A percentile compares a stretch with the other conserved stretches of the same genome.
These are phyloP conservation scores for Patagioenas fasciata DNA, from an alignment of 2,113 vertebrate genomes.

Conservation along the genomic window DNA sequence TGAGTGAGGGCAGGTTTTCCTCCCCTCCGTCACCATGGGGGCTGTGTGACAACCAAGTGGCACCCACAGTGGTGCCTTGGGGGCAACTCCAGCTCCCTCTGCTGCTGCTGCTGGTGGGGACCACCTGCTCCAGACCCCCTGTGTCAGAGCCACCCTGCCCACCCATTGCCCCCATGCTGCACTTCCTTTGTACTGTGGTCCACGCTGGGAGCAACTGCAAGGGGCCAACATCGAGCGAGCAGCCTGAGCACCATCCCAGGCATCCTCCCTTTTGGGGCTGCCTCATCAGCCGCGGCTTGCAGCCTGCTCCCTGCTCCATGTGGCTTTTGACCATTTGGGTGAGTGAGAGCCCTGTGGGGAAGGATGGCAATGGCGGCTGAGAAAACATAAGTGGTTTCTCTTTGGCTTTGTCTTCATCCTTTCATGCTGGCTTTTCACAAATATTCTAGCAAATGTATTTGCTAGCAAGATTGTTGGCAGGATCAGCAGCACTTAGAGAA, in stretches of 20 bases:
- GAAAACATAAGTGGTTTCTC: not conserved
- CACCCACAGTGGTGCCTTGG: not conserved
- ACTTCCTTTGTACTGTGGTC: not conserved
- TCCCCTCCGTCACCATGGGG: too few relatives aligned
- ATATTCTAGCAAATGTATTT: not conserved
- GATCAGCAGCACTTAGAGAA: not conserved
- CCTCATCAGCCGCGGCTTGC: not conserved
- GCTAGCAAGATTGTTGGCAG: not conserved
- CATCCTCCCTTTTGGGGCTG: not conserved
- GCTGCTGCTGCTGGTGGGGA: not conserved
- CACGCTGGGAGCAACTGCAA: accelerated
- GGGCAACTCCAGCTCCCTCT: not conserved
- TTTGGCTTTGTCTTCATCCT: not conserved
- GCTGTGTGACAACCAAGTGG: too few relatives aligned
- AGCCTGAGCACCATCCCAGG: not conserved
- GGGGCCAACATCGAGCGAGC: accelerated
- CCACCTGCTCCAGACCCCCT: too few relatives aligned
- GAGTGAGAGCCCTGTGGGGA: accelerated
- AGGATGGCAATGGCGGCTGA: not conserved
- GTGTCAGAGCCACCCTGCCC: too few relatives aligned
- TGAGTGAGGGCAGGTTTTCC: not conserved
- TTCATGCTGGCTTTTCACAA: not conserved
- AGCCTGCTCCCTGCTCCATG: not conserved
- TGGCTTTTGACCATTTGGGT: not conserved
- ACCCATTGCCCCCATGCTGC: not conserved